These are phyloP conservation scores for Montipora foliosa DNA, from an alignment of 64 coral and sea anemone species.

Conservation along the genomic window DNA sequence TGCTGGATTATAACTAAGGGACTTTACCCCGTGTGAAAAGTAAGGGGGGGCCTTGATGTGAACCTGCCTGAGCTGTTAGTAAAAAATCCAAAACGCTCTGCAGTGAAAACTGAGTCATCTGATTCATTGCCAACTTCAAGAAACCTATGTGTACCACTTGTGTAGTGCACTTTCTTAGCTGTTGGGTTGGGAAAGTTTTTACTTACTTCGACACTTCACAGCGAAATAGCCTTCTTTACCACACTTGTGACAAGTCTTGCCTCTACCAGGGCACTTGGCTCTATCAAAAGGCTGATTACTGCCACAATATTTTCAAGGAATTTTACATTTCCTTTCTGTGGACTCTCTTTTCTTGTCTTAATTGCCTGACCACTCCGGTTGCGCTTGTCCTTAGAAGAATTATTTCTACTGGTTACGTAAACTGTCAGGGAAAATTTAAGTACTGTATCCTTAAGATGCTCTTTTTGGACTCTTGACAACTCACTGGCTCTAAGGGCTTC, in stretches of 20 bases:
- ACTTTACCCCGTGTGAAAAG: background rate
- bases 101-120: background rate
- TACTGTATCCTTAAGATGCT: too few species aligned
- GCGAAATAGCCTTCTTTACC: conserved; percentile 2
- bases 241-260: conserved; percentile 6
- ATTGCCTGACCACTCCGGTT: background rate
- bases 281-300: background rate
- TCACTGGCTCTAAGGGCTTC: too few species aligned
- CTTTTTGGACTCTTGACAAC: too few species aligned
- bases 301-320: conserved; percentile 5
- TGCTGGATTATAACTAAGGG: background rate
- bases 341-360: background rate
- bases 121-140: background rate
- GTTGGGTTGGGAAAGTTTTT: too few species aligned
- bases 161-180: background rate
- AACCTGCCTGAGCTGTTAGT: background rate
- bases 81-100: conserved; percentile 18
- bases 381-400: background rate
- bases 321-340: background rate
- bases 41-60: background rate
- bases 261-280: background rate
- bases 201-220: background rate
- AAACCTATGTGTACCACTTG: background rate
- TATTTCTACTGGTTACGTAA: background rate
- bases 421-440: background rate